Conservation (phyloP, 2,113 vertebrate genomes). For the Piprites chloris region DNA sequence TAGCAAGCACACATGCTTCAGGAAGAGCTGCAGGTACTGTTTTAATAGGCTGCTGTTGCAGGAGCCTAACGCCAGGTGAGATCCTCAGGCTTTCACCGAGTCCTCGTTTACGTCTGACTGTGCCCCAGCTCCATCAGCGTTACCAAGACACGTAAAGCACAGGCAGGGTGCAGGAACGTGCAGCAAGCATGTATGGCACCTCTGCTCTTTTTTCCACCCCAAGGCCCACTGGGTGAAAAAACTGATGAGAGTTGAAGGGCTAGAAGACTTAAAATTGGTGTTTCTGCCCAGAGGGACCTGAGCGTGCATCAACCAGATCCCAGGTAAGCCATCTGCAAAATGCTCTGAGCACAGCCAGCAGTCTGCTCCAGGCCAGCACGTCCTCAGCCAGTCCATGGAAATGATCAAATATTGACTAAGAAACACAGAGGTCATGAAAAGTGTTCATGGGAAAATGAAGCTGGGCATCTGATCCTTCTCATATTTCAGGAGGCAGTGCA, state of each 20-base stretch:
- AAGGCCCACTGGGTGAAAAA: neutral
- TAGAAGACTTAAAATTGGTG: neutral
- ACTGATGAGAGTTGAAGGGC: neutral
- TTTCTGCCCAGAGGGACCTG: neutral
- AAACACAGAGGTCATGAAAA: neutral
- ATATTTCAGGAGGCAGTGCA: neutral
- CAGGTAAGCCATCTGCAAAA: neutral
- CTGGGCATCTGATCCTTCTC: neutral
- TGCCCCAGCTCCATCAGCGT: neutral
- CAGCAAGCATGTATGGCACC: neutral
- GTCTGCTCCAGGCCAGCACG: neutral
- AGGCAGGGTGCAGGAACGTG: neutral
- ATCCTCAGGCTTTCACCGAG: neutral
- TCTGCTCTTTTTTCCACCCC: neutral
- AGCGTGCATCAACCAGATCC: neutral
- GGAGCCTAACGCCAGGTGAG: neutral
- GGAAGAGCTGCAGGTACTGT: neutral
- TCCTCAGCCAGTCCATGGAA: neutral
- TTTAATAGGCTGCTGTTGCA: neutral
- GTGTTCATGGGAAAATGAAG: accelerated
- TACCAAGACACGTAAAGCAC: neutral
- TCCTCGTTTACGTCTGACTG: neutral
- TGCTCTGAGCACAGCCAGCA: neutral
- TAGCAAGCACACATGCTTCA: neutral
- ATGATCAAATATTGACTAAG: neutral